These are phyloP conservation scores for Mugil cephalus DNA, from an alignment of 2,113 vertebrate genomes.

Conservation along the genomic window DNA sequence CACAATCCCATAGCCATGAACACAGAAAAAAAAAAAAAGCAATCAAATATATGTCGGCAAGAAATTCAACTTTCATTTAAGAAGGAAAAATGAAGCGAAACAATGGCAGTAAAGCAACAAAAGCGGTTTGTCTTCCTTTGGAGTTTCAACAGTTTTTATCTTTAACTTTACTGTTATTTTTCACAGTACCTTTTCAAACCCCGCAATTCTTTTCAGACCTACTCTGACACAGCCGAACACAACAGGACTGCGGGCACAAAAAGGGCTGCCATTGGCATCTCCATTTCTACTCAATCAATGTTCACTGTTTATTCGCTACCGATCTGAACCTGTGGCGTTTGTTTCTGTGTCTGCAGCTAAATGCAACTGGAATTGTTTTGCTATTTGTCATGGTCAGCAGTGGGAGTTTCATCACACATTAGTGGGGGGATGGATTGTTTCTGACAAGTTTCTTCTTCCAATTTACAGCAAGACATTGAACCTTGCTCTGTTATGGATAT, in stretches of 20 bases:
- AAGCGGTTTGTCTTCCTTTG: neutral
- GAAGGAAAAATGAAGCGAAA: constrained; percentile 10
- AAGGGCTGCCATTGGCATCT: constrained; percentile 10
- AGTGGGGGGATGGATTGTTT: neutral
- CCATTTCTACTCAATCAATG: constrained; percentile 16
- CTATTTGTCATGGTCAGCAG: constrained; percentile 14
- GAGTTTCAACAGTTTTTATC: neutral
- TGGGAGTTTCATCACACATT: neutral
- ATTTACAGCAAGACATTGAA: neutral
- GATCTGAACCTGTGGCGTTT: constrained; percentile 1
- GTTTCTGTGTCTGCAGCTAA: constrained; percentile 12
- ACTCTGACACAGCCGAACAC: constrained; percentile 16
- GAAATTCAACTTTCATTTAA: constrained; percentile 6
- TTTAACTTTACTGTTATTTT: constrained; percentile 10
- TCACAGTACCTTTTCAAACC: neutral
- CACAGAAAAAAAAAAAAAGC: constrained; percentile 9
- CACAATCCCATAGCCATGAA: constrained; percentile 19
- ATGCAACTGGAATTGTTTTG: constrained; percentile 1
- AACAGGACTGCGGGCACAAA: constrained; percentile 16
- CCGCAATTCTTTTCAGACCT: constrained; percentile 2
- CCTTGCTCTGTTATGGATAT: neutral
- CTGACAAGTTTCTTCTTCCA: neutral
- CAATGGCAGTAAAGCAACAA: neutral
- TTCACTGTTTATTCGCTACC: constrained; percentile 10
- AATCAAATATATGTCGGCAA: constrained; percentile 13